Evolutionary conservation across 92 coral and sea anemone genomes (phyloP), one percentile per base, ranked within the genome.

Genomic region (Porites lobata): DNA sequence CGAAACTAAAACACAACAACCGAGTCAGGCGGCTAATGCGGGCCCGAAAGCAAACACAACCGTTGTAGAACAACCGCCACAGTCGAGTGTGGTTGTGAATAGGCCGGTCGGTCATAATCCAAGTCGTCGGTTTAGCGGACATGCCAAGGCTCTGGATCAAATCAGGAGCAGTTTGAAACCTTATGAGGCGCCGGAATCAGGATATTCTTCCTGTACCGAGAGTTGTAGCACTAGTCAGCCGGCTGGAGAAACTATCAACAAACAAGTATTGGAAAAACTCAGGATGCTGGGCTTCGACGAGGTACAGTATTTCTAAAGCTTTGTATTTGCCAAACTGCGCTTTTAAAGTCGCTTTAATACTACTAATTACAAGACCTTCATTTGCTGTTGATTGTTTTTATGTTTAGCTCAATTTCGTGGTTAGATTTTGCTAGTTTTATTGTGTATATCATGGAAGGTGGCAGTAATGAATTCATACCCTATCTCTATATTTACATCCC

Each of bases 151-250:
- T 79, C 86, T 95, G 38, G 98, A 94, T 15, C 94, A 91, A 74
- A 95, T 95, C 24, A 75, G 95, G 65, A 95, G 89, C 82, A 93
- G 96, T 76, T 76, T 95, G 61, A 96, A 95, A 68, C 98, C 98
- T 12, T 93, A 90, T 67, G 98, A 92, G 61, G 82, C 96, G 7
- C 84, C 94, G 8, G 98, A 95, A 56, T 95, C 98, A 0, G 98
- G 98, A 7, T 95, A 95, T 82, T 95, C 98, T 13, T 95, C 98
- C 0, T 93, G 94, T 64, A 88, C 96, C 24, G 98, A 95, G 72
- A 78, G 94, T 38, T 54, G 69, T 10, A 73, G 32, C 38, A 71
- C 85, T 50, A 85, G 90, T 75, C 64, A 52, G 15, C 90, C 90
- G 68, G 85, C 87, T 6, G 88, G 86, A 29, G 94, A 93, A 56